Base-by-base conservation (phyloP, 2,113 vertebrate genomes). In the Terrapene triunguis region DNA sequence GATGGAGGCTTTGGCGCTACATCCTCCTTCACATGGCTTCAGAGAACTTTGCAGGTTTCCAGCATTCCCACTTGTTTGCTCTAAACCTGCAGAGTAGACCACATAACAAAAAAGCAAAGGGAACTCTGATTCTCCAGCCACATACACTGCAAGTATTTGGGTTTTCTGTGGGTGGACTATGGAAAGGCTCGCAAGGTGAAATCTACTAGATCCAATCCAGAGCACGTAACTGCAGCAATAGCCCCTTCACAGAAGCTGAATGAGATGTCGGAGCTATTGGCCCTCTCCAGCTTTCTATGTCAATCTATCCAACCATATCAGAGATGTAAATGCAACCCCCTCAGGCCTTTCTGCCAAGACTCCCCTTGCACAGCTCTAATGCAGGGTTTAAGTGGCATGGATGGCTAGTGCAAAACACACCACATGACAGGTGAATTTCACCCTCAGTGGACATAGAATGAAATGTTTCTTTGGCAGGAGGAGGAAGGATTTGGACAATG, bases 71-170 rank as follows among this genome's bases (percentile, higher is more conserved):
- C 11, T 21, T 47, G 25, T n/a, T 51, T 62, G 50, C 35, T 69
- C 65, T 69, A 69, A 76, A 72, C 17, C 24, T 44, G 85, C 0
- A 0, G 72, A 69, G 51, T 32, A 88, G n/a, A 84, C 65, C 8
- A 69, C 0, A 9, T 0, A n/a, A 24, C 0, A 0, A 69, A 35
- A n/a, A 69, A 94, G 8, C 38, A 85, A 32, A 88, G 2, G 2
- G 59, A 25, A 4, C 3, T 14, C 10, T 1, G 3, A 10, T 21
- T 65, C 59, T 54, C 25, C 59, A 85, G 78, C 24, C 85, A 85
- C 54, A 19, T 8, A 24, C 3, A 83, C 25, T 78, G 25, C 29
- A 87, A 83, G 3, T 1, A 14, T 50, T 55, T 5, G 0, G 54
- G 47, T 50, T 54, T 32, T 93, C 44, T n/a, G 35, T 1, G 0